Base-by-base conservation (phyloP, 2,113 vertebrate genomes). In the Speoplatyrhinus poulsoni region DNA sequence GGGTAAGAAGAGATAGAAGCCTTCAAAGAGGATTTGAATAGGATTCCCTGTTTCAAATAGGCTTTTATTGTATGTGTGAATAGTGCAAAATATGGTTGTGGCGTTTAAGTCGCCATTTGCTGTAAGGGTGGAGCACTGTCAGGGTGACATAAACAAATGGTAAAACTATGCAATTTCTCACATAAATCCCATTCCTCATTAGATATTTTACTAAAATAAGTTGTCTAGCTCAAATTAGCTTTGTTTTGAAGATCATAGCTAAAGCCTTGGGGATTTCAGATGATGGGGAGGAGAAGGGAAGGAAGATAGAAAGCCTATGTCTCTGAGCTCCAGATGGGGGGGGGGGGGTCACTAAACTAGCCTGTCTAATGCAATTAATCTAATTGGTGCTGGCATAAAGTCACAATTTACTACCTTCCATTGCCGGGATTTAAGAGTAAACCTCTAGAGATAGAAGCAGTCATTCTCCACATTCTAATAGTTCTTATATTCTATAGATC, bases 351-450 rank as follows among this genome's bases (percentile, higher is more conserved):
- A 71, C 86, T 92, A 93, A 94, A 95, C 82, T 85, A 94, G 94
- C 95, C 93, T 95, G 92, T 94, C 91, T 93, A 92, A 94, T 93
- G 93, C 94, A 95, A 95, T 96, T 95, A 95, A 97, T 96, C 94
- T 94, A 96, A 96, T 95, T 96, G 95, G 94, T 89, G 91, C 90
- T 86, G 93, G 94, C 91, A 89, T 93, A 93, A 88, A 92, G 94
- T 96, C 94, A 96, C 94, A 97, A 96, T 96, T 96, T 95, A 95
- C 94, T 93, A 94, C 93, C 89, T 94, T 95, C 94, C 94, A 95
- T 94, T 94, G 94, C 88, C 80, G 93, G 85, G 86, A 89, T 74
- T 58, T 73, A 69, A 76, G 56, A 81, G 72, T 55, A 69, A 83
- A 80, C 72, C 85, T 90, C 84, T 62, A 59, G 76, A 88, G 88